Evolutionary conservation across 64 coral and sea anemone species (phyloP).

Genomic region (Stichodactyla mertensii): DNA sequence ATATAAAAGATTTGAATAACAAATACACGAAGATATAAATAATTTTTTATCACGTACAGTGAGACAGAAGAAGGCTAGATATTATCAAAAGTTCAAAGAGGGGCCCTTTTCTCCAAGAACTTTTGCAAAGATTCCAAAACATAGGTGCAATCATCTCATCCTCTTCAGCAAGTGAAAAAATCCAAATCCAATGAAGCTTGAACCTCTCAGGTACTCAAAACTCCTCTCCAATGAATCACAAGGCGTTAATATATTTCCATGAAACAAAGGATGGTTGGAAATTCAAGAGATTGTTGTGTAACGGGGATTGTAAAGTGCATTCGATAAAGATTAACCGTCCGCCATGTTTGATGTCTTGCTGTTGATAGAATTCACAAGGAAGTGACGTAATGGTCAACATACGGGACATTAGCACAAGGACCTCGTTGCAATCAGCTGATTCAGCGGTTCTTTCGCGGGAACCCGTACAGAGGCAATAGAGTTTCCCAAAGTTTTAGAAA

Average conservation of each 20-base stretch:
- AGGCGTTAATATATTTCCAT: background rate
- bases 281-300: background rate
- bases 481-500: background rate
- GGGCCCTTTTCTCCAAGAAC: constrained; percentile 25
- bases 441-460: background rate
- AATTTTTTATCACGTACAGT: background rate
- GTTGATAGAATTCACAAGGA: background rate
- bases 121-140: constrained; percentile 42
- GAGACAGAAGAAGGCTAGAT: background rate
- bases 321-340: constrained; percentile 8
- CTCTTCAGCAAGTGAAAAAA: background rate
- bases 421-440: constrained; percentile 10
- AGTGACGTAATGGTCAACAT: constrained; percentile 18
- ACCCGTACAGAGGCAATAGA: background rate
- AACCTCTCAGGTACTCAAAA: background rate
- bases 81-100: background rate
- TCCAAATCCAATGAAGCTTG: background rate
- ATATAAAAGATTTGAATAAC: background rate
- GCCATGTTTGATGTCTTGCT: constrained; percentile 15
- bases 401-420: background rate
- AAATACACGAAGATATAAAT: background rate
- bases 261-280: background rate
- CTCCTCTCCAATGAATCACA: background rate
- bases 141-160: constrained; percentile 21
- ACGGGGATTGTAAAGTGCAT: background rate